These are phyloP conservation scores for Agelastica alni DNA, from an alignment of 2,888 invertebrate genomes.

Conservation along the genomic window DNA sequence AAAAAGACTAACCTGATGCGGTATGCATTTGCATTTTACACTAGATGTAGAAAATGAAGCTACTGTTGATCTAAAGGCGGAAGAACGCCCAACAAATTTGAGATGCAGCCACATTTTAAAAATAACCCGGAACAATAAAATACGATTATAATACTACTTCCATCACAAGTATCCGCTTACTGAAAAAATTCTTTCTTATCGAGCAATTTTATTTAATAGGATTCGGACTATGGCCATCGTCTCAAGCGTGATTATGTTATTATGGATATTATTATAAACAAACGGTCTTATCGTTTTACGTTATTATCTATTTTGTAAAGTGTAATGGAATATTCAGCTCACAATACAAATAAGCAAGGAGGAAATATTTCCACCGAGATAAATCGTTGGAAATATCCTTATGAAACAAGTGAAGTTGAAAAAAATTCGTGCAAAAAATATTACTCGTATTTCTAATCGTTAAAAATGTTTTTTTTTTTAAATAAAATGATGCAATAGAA, in stretches of 20 bases:
- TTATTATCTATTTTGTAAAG: constrained; percentile 26
- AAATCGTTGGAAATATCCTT: too few species aligned
- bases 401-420: too few species aligned
- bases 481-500: too few species aligned
- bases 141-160: neutral
- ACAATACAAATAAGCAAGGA: too few species aligned
- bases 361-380: too few species aligned
- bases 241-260: constrained; percentile 17
- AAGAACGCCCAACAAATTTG: neutral
- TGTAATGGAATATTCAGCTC: neutral
- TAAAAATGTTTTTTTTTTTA: too few species aligned
- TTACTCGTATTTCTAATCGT: too few species aligned
- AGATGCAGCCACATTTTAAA: constrained; percentile 1
- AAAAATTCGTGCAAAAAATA: too few species aligned
- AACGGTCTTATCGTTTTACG: constrained; percentile 15
- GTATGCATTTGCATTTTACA: neutral
- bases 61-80: neutral
- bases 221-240: constrained; percentile 28
- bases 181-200: neutral
- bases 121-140: neutral
- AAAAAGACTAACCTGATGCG: constrained; percentile 2
- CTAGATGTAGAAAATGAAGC: neutral
- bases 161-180: neutral
- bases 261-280: constrained; percentile 11
- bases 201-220: neutral